These are phyloP conservation scores for Mylabris sibirica DNA, from an alignment of 2,888 invertebrate genomes.

Conservation along the genomic window DNA sequence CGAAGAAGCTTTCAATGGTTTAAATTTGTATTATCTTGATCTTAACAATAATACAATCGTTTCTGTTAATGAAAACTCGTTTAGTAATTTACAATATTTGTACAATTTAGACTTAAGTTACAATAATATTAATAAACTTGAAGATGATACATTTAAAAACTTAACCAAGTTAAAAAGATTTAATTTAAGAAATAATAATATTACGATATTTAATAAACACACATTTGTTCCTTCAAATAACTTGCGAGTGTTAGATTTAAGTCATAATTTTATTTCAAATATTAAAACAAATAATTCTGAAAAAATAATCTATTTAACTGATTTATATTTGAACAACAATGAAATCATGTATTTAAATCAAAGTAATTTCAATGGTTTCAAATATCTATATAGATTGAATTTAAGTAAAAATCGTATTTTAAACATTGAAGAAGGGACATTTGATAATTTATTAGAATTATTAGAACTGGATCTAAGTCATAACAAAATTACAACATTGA, in stretches of 20 bases:
- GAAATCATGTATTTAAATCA: too few relatives aligned
- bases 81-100: neutral
- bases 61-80: neutral
- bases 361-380: neutral
- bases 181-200: neutral
- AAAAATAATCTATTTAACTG: too few relatives aligned
- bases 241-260: neutral
- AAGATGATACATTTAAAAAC: neutral
- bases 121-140: neutral
- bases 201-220: neutral
- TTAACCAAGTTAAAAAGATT: neutral
- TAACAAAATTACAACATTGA: neutral
- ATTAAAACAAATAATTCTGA: too few relatives aligned
- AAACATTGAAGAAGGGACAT: neutral
- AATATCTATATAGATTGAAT: neutral
- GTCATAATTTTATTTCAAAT: neutral
- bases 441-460: neutral
- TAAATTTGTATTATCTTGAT: neutral
- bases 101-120: neutral
- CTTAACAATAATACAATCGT: neutral
- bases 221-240: neutral
- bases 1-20: neutral
- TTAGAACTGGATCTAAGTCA: neutral
- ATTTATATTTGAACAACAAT: too few relatives aligned
- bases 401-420: neutral